Evolutionary conservation across 2,888 invertebrate genomes (phyloP).

Genomic region (Melieria omissa): DNA sequence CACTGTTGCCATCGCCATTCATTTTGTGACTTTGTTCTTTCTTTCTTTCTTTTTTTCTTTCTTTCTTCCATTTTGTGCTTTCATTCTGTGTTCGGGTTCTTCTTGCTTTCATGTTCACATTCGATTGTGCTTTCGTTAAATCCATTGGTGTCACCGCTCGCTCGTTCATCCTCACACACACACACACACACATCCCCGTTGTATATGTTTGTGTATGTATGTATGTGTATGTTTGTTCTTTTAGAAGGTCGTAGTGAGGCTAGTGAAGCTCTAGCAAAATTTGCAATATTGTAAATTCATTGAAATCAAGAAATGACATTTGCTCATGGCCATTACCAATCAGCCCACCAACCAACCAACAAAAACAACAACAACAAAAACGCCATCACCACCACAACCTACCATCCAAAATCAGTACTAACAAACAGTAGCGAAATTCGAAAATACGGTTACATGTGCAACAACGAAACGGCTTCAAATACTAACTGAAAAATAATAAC

Average conservation of each 20-base stretch:
- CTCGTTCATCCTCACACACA: too few relatives aligned
- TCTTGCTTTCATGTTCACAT: slow-evolving; percentile 27
- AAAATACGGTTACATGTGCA: too few relatives aligned
- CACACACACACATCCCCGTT: too few relatives aligned
- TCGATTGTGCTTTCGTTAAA: slow-evolving; percentile 23
- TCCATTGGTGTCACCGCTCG: too few relatives aligned
- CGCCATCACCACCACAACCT: slow-evolving; percentile 7
- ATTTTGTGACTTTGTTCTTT: slow-evolving; percentile 10
- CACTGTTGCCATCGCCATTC: background rate
- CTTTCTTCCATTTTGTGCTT: slow-evolving; percentile 26
- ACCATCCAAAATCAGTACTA: background rate
- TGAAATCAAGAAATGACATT: slow-evolving; percentile 54
- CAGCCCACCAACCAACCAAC: slow-evolving; percentile 30
- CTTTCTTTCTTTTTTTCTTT: slow-evolving; percentile 31
- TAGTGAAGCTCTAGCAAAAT: slow-evolving; percentile 67
- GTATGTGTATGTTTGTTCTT: slow-evolving; percentile 41
- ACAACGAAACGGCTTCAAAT: background rate
- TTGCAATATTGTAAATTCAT: slow-evolving; percentile 63
- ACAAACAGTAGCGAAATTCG: slow-evolving; percentile 1
- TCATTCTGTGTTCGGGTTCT: slow-evolving; percentile 6
- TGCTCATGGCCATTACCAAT: slow-evolving; percentile 34
- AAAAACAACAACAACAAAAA: slow-evolving; percentile 22
- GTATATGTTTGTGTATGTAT: slow-evolving; percentile 38
- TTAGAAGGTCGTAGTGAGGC: slow-evolving; percentile 66
- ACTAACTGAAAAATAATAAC: background rate